A percentile compares a stretch with the other conserved stretches of the same genome.
These are phyloP conservation scores for Tapirus indicus DNA, from an alignment of 2,797 vertebrate genomes.

Conservation along the genomic window DNA sequence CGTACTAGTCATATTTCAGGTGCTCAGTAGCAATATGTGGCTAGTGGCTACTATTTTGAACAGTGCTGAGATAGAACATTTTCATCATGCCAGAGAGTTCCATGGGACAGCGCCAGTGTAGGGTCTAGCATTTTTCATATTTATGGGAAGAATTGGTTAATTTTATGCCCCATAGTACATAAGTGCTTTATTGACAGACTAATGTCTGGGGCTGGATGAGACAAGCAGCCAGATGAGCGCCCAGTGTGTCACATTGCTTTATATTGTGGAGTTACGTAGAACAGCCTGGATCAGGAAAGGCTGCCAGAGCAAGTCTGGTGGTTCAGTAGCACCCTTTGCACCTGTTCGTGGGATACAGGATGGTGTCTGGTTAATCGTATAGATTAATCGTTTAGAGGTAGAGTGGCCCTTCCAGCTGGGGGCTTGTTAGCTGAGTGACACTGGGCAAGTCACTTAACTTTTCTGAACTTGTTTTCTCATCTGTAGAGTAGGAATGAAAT, in stretches of 20 bases:
- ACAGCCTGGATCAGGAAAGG: not conserved
- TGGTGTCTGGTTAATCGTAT: too few relatives aligned
- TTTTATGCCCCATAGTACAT: rapidly evolving
- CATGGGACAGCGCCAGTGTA: not conserved
- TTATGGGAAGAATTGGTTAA: not conserved
- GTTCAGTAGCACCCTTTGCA: not conserved
- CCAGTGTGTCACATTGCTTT: rapidly evolving
- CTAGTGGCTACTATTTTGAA: not conserved
- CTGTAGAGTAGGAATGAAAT: not conserved
- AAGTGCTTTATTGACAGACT: not conserved
- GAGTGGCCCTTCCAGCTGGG: not conserved
- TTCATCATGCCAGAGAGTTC: not conserved
- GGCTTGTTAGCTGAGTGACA: not conserved
- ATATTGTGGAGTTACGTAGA: not conserved
- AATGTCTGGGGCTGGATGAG: not conserved
- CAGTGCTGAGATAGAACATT: not conserved
- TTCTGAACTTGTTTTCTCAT: not conserved
- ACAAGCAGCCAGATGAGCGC: too few relatives aligned
- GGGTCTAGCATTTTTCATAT: not conserved
- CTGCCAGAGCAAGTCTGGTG: not conserved
- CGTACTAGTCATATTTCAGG: not conserved
- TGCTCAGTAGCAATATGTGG: not conserved
- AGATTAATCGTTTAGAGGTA: not conserved
- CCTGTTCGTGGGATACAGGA: not conserved
- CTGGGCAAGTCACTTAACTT: not conserved